Evolutionary conservation across 2,888 invertebrate species (phyloP), one percentile per base, ranked within the genome.

Genomic region (Hylaea fasciaria): DNA sequence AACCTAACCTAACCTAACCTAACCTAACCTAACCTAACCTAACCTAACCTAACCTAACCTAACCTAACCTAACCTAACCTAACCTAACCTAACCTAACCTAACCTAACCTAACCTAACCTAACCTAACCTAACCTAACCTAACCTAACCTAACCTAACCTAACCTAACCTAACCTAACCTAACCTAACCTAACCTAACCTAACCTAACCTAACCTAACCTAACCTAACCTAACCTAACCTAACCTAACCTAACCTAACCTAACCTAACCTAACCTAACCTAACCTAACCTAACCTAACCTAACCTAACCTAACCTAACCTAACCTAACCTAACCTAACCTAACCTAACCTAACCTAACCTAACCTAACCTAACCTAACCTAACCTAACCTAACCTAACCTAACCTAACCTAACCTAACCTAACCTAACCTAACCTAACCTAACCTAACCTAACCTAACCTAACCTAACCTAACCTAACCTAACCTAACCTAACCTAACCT

Each of bases 381-480:
- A 57, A 57, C 57, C 57, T 57, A 29, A 29, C 29, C 29, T 29
- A 29, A 29, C 29, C 29, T 29, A 29, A 29, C 29, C 29, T 29
- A 54, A 59, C 56, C 56, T 69, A 69, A 69, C 68, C 68, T 69
- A 68, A 68, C 68, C 68, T 69, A 69, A 69, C 68, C 68, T 69
- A 69, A 69, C 68, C 68, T 69, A 69, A 69, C 68, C 68, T 69
- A 69, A 69, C 68, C 66, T 64, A 65, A 68, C 68, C 68, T 68
- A 68, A 68, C 68, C 68, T 65, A 64, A 67, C 65, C 63, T 62
- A 63, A 65, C 65, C 59, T 57, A 57, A 57, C 56, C 69, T 60
- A 58, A 63, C 63, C 65, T 60, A 63, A 61, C 59, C 65, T 48
- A 58, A 62, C 58, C 57, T 62, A 61, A 67, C 62, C 63, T 65